phyloP scores from a whole-genome alignment of 2,888 invertebrate species.

The Dryobota labecula region DNA sequence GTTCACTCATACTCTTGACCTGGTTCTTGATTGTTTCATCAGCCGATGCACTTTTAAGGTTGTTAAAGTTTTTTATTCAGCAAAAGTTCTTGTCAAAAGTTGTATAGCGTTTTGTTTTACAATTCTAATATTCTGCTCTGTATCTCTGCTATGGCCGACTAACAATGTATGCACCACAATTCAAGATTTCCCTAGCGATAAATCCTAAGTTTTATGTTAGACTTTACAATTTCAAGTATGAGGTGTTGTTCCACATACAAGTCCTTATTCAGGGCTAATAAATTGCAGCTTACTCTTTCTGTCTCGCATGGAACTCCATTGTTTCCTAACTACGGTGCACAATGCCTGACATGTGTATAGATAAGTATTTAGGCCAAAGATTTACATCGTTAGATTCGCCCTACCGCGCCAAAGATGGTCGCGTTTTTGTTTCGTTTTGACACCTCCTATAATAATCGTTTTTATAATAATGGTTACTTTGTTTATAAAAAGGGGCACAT shows the following conservation, averaged over 20 bases:
- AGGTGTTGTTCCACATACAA: constrained; percentile 68
- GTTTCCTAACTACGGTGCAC: constrained; percentile 79
- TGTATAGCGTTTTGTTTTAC: neutral
- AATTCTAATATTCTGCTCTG: no score
- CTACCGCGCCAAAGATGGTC: neutral
- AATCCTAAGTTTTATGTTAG: constrained; percentile 44
- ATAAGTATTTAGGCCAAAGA: constrained; percentile 55
- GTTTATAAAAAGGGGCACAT: neutral
- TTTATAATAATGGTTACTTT: no score
- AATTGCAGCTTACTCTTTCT: constrained; percentile 76
- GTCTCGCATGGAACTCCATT: constrained; percentile 76
- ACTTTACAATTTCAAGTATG: constrained; percentile 71
- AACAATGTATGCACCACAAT: no score
- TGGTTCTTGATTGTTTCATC: neutral
- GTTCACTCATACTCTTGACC: no score
- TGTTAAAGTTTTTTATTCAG: neutral
- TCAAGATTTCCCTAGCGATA: constrained; percentile 35
- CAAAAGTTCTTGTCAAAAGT: neutral
- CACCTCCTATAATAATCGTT: neutral
- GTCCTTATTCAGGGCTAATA: constrained; percentile 77
- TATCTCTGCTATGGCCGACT: no score
- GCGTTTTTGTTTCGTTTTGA: neutral
- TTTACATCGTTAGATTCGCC: constrained; percentile 1
- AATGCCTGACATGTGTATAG: constrained; percentile 72
- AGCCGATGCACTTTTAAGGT: neutral